Evolutionary conservation across 2,113 vertebrate genomes (phyloP).

Genomic region (Dasypus novemcinctus): DNA sequence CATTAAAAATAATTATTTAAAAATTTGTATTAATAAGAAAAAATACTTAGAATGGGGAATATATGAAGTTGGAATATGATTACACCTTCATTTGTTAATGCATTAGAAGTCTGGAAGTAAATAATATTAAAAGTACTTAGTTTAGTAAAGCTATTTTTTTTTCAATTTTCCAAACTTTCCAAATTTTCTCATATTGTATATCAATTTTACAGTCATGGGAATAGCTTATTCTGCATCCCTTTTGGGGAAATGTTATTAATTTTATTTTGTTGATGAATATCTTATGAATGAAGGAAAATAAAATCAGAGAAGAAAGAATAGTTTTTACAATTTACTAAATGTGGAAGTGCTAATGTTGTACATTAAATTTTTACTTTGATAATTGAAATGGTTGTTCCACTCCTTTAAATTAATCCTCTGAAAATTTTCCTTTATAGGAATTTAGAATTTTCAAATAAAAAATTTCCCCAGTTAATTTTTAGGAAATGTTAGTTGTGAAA

Average conservation of each 20-base stretch:
- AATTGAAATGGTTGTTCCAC: background rate
- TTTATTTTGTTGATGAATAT: no score
- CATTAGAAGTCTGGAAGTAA: background rate
- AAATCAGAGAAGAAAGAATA: no score
- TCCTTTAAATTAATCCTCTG: background rate
- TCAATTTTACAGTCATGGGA: background rate
- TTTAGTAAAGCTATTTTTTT: background rate
- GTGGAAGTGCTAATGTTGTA: background rate
- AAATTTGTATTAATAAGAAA: background rate
- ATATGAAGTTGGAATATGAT: background rate
- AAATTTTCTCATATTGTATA: background rate
- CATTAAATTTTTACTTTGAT: background rate
- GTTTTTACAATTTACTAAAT: background rate
- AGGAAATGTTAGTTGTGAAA: background rate
- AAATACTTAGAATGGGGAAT: background rate
- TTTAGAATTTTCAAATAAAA: background rate
- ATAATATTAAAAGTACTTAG: no score
- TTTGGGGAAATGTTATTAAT: background rate
- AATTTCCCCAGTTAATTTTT: background rate
- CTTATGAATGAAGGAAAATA: background rate
- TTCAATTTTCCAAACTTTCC: background rate
- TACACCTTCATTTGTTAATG: fast-evolving
- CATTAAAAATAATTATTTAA: no score
- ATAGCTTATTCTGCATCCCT: background rate
- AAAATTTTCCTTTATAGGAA: background rate